Percentiles rank a stretch among this genome's conserved stretches.
These are phyloP conservation scores for Agapetus fuscipes DNA, from an alignment of 2,888 invertebrate species.

Conservation along the genomic window DNA sequence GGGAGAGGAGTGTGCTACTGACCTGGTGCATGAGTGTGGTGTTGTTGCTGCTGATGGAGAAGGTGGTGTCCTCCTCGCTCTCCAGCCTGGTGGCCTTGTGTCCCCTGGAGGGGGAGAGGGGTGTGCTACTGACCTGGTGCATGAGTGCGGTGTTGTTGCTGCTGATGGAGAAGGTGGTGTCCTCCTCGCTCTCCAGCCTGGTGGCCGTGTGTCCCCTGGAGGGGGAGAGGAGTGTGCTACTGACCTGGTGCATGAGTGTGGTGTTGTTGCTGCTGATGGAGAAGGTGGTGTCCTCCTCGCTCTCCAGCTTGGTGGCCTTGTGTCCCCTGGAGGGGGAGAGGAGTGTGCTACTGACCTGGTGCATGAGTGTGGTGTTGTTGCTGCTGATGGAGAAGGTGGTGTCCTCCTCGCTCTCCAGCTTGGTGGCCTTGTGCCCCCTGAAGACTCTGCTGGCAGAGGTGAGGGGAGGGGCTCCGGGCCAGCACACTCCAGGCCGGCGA, in stretches of 20 bases:
- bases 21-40: slow-evolving; percentile 27
- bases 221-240: slow-evolving; percentile 14
- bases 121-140: too few species aligned
- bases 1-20: neutral
- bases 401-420: slow-evolving; percentile 21
- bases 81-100: slow-evolving; percentile 26
- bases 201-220: slow-evolving; percentile 26
- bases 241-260: slow-evolving; percentile 24
- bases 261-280: slow-evolving; percentile 29
- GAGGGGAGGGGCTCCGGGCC: neutral
- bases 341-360: neutral
- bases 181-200: slow-evolving; percentile 22
- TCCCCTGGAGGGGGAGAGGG: slow-evolving; percentile 5
- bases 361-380: slow-evolving; percentile 29
- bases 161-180: slow-evolving; percentile 24
- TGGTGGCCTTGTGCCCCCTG: slow-evolving; percentile 21
- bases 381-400: slow-evolving; percentile 27
- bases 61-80: slow-evolving; percentile 22
- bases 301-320: slow-evolving; percentile 24
- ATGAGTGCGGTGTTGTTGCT: slow-evolving; percentile 31
- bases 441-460: slow-evolving; percentile 24
- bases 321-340: slow-evolving; percentile 23
- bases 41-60: slow-evolving; percentile 28
- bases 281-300: slow-evolving; percentile 22
- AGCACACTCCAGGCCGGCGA: neutral